Conservation (phyloP, 1,140 invertebrate species). For the Megalonaias nervosa region DNA sequence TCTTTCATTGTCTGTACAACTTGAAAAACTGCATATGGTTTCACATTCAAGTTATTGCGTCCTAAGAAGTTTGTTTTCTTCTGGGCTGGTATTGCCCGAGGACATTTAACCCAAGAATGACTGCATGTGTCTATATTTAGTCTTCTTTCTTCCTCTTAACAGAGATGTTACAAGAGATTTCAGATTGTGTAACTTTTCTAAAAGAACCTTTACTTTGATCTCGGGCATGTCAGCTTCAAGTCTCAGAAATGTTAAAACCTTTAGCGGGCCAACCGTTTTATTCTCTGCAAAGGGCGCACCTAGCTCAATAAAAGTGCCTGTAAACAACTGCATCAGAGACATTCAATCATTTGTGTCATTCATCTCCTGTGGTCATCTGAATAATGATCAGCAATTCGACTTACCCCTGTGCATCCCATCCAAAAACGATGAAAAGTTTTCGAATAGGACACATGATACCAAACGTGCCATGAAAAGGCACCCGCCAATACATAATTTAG, state of each 20-base stretch:
- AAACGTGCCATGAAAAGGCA: no score
- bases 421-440: conserved; percentile 15
- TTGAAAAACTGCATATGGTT: conserved; percentile 2
- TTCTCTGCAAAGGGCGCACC: conserved; percentile 2
- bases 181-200: conserved; percentile 2
- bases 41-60: conserved; percentile 8
- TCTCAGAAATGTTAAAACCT: conserved; percentile 1
- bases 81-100: conserved; percentile 6
- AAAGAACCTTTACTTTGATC: conserved; percentile 2
- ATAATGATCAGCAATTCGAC: conserved; percentile 9
- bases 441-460: no score
- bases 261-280: conserved; percentile 8
- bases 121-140: background rate
- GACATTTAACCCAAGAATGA: background rate
- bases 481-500: no score
- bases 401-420: conserved; percentile 4
- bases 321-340: conserved; percentile 6
- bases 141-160: background rate
- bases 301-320: background rate
- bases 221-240: conserved; percentile 10
- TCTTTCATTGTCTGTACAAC: conserved; percentile 2
- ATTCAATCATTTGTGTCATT: background rate
- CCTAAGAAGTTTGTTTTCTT: conserved; percentile 18
- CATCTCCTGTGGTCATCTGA: conserved; percentile 26
- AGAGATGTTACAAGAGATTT: background rate